These are phyloP conservation scores for Crematogaster levior DNA, from an alignment of 2,888 invertebrate species.

Conservation along the genomic window DNA sequence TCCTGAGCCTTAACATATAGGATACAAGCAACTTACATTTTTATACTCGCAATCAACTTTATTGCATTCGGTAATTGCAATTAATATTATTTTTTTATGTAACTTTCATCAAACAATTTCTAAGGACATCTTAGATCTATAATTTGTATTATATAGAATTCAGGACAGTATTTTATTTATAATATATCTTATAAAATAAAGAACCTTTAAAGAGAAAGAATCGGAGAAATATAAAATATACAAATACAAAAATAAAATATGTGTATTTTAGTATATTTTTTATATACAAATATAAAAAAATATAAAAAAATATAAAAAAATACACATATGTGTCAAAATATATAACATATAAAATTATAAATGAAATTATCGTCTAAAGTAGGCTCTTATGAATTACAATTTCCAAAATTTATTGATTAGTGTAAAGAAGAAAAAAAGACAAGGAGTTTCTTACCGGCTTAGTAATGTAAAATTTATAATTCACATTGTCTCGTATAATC, in stretches of 20 bases:
- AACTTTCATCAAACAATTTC: background rate
- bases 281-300: no score
- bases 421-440: background rate
- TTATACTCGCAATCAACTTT: background rate
- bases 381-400: background rate
- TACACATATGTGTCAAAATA: background rate
- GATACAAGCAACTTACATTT: background rate
- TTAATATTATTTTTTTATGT: background rate
- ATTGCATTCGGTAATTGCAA: background rate
- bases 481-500: conserved; percentile 86
- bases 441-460: conserved; percentile 85
- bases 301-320: background rate
- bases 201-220: background rate
- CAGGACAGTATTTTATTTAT: background rate
- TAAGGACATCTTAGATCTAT: background rate
- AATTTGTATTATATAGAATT: background rate
- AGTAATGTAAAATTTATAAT: conserved; percentile 86
- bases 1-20: conserved; percentile 61
- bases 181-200: background rate
- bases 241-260: no score
- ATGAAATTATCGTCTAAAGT: background rate
- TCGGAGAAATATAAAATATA: no score
- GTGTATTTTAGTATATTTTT: no score
- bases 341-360: background rate
- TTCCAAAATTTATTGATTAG: background rate